These are phyloP conservation scores for Hermaeophaga mercurialis DNA, from an alignment of 2,888 invertebrate genomes.

Conservation along the genomic window DNA sequence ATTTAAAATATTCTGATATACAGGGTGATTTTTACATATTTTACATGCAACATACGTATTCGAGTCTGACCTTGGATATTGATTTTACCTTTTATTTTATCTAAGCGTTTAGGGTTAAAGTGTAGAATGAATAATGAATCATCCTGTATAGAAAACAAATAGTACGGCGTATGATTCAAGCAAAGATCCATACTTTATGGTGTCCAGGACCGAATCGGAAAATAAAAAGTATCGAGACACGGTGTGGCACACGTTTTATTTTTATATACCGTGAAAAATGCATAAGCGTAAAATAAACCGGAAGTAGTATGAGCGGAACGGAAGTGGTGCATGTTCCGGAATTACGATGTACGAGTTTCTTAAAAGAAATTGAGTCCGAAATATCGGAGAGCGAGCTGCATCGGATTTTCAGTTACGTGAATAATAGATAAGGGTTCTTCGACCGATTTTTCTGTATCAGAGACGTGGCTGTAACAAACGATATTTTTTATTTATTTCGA, in stretches of 20 bases:
- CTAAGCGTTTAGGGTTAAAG: no score
- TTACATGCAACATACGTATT: no score
- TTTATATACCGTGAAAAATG: slow-evolving; percentile 7
- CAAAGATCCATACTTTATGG: no score
- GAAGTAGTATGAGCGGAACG: slow-evolving; percentile 12
- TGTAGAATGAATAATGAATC: no score
- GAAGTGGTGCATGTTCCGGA: slow-evolving; percentile 11
- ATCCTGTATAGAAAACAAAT: no score
- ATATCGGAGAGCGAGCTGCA: slow-evolving; percentile 7
- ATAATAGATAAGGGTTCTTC: slow-evolving; percentile 4
- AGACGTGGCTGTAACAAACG: no score
- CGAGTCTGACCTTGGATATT: no score
- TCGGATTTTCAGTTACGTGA: slow-evolving; percentile 12
- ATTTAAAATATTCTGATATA: no score
- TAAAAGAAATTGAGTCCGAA: slow-evolving; percentile 15
- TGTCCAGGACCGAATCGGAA: neutral
- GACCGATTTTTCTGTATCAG: neutral
- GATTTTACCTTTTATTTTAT: no score
- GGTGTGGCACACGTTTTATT: slow-evolving; percentile 1
- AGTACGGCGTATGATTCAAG: no score
- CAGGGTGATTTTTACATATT: no score
- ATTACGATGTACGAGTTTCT: slow-evolving; percentile 16
- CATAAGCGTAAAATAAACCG: slow-evolving; percentile 18
- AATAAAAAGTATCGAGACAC: slow-evolving; percentile 2
- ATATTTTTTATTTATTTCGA: no score